Evolutionary conservation across 2,797 vertebrate genomes (phyloP), one percentile per base, ranked within the genome.

Genomic region (Gephyroberyx darwinii): DNA sequence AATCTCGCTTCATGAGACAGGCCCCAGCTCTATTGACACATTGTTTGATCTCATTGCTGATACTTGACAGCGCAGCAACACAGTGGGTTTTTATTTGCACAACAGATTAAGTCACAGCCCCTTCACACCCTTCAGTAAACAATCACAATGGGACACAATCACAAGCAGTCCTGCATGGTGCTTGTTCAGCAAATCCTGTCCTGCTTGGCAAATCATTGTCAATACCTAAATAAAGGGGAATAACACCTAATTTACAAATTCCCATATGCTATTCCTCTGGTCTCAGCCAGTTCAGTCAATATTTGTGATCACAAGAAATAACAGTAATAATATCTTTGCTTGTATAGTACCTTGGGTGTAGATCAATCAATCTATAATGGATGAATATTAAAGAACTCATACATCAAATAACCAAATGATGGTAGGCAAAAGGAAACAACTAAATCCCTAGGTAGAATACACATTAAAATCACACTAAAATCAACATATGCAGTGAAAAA

Each of bases 11-110:
- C 26, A 26, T 26, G 26, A 26, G 26, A 26, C 26, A 26, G 26
- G 26, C 26, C 26, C 26, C 26, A 26, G 26, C 26, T 39, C 35
- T 30, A 16, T 12, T 41, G 58, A 59, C 57, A 43, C 35, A 41
- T 17, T 43, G 58, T 22, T 43, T 60, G 41, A 60, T 14, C 6
- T 60, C 20, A 60, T 39, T 22, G 20, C 20, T 60, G 39, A 17
- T 17, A 16, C 30, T 22, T 43, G 26, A 26, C 26, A 26, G 26
- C 26, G 37, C 3, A 37, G 16, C 39, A 41, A 9, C 19, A 20
- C 56, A 53, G 2, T 45, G 2, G 39, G 43, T 60, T 45, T 26
- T 22, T 43, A 60, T 60, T 60, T 60, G 22, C 13, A 43, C 58
- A 45, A 1, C 30, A 13, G 22, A 43, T 60, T 20, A 45, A 45